Conservation (phyloP, 2,113 vertebrate species). For the Leptodactylus fuscus region DNA sequence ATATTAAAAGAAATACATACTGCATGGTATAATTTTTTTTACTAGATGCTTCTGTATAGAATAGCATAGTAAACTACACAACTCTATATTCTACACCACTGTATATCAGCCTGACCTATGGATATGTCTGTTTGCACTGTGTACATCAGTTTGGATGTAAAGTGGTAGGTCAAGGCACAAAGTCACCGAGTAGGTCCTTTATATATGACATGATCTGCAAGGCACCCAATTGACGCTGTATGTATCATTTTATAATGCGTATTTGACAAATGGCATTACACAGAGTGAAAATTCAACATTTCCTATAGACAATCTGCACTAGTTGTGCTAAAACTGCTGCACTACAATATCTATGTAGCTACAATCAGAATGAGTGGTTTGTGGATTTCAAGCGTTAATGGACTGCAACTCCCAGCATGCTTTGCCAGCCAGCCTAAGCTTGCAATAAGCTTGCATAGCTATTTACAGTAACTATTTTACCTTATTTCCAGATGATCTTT, state of each 20-base stretch:
- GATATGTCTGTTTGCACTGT: no score
- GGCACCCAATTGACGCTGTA: no score
- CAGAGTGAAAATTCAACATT: not conserved
- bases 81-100: no score
- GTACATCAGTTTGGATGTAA: no score
- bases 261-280: not conserved
- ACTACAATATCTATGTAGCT: not conserved
- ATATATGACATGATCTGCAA: no score
- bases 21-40: no score
- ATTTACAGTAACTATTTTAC: conserved; percentile 67
- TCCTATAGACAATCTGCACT: not conserved
- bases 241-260: not conserved
- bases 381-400: not conserved
- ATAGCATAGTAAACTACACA: no score
- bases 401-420: not conserved
- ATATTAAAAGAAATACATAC: no score
- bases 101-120: no score
- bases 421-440: rapidly evolving
- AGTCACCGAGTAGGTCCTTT: no score
- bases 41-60: no score
- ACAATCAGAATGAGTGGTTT: not conserved
- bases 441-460: rapidly evolving
- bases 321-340: not conserved
- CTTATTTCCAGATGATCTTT: conserved; percentile 76
- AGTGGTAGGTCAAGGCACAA: no score